Conservation (phyloP, 2,797 vertebrate genomes). For the Aphelocoma californica region DNA sequence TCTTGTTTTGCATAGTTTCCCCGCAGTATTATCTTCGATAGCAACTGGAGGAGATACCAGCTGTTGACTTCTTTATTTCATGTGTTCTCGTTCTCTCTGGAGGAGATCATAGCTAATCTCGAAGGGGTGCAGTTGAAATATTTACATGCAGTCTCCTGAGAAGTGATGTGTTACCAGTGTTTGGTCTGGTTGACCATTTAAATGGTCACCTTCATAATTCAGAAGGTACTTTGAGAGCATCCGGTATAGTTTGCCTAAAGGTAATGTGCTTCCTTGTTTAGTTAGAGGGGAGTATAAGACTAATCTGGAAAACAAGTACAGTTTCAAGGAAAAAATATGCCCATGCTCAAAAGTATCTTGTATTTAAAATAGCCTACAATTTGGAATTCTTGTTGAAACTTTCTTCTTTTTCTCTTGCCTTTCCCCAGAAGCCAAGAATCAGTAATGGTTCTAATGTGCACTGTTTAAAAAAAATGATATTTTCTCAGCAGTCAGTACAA, state of each 20-base stretch:
- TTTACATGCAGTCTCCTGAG: background rate
- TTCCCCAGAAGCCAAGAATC: background rate
- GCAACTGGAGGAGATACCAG: background rate
- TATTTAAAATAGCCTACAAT: background rate
- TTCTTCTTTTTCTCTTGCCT: background rate
- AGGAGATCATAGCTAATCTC: background rate
- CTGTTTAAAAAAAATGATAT: background rate
- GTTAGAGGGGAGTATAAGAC: background rate
- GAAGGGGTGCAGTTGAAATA: background rate
- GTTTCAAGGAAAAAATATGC: background rate
- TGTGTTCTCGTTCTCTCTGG: background rate
- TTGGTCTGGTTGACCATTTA: background rate
- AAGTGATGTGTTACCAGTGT: background rate
- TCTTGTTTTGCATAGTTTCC: background rate
- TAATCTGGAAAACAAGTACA: background rate
- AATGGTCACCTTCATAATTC: background rate
- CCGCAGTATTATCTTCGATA: rapidly evolving
- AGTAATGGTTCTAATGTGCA: background rate
- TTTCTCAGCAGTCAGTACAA: background rate
- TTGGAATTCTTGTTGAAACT: background rate
- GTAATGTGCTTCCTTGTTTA: background rate
- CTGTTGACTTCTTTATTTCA: background rate
- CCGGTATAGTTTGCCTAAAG: background rate
- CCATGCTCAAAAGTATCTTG: background rate
- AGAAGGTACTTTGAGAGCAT: background rate